Base-by-base conservation (phyloP, 37 sponge, comb jelly and placozoan genomes). In the Halichondria panicea region DNA sequence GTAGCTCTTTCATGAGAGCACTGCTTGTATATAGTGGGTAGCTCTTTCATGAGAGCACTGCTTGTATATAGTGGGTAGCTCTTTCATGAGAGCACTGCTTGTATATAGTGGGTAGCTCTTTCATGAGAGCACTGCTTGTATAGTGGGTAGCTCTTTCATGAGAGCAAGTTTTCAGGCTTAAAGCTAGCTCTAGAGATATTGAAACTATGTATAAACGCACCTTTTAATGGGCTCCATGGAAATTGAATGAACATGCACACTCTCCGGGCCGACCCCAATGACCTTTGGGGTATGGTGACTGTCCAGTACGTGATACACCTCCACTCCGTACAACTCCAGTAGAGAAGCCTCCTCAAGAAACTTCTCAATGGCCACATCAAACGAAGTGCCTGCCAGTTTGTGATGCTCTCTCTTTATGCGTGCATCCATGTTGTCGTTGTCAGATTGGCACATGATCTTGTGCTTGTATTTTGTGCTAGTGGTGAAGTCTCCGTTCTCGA, bases 401-500 rank as follows among this genome's bases (percentile, higher is more conserved):
- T 81, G 81, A 52, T 87, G 87, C n/a, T 87, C 91, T 56, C 77
- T 79, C 59, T 66, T 42, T 3, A 71, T 71, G 25, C 71, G 44
- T 7, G 60, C 75, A 11, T 67, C 81, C 62, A 64, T n/a, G 66
- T 70, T 82, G 27, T 71, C 74, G 32, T 34, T 71, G 25, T 64
- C 74, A 4, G 40, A 31, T 7, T n/a, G 43, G 22, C 61, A 62
- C 30, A 43, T 46, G 22, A 74, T 64, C 56, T 69, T 74, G 27
- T 80, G 73, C n/a, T 63, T 38, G 75, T 84, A 74, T 40, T 89
- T 39, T 34, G 59, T 39, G 62, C 55, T 69, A 3, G 71, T 19
- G 1, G 56, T 43, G 41, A 77, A 90, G 67, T 90, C 91, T 21
- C 91, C 91, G 0, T 71, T 62, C 55, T 90, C 91, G 6, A 85